A percentile compares a stretch with the other conserved stretches of the same genome.
phyloP scores from a whole-genome alignment of 2,113 vertebrate species.

The Formicarius rufipectus region DNA sequence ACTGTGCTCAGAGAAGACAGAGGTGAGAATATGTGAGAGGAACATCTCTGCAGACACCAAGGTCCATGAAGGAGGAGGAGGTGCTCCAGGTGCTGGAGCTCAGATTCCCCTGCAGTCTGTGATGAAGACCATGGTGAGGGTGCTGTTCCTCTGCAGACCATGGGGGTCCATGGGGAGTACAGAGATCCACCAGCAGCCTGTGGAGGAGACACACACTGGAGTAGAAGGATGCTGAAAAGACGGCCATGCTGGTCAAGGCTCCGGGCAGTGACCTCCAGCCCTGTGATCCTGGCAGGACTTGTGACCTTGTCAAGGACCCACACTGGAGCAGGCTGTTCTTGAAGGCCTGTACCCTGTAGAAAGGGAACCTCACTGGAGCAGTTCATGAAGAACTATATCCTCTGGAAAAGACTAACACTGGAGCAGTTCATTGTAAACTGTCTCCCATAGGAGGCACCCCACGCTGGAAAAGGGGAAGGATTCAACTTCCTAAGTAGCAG shows the following conservation, averaged over 20 bases:
- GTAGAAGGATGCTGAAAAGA: not conserved
- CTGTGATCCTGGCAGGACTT: not conserved
- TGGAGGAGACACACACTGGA: not conserved
- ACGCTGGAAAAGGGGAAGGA: rapidly evolving
- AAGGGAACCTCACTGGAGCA: not conserved
- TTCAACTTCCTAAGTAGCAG: not conserved
- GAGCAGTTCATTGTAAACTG: not conserved
- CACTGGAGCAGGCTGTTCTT: not conserved
- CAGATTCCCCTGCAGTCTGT: not conserved
- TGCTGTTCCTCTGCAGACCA: not conserved
- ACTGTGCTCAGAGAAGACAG: not conserved
- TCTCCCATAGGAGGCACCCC: not conserved
- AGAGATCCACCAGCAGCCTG: not conserved
- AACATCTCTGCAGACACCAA: not conserved
- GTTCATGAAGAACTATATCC: rapidly evolving
- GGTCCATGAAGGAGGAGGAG: not conserved
- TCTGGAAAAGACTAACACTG: not conserved
- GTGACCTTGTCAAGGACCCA: too few species aligned
- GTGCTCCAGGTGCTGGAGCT: not conserved
- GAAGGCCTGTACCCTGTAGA: not conserved
- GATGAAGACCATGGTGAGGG: not conserved
- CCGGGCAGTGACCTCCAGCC: not conserved
- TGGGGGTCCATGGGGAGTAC: not conserved
- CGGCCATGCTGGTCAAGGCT: not conserved
- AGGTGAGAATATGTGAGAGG: not conserved